These are phyloP conservation scores for Champsocephalus gunnari DNA, from an alignment of 2,797 vertebrate species.

Conservation along the genomic window DNA sequence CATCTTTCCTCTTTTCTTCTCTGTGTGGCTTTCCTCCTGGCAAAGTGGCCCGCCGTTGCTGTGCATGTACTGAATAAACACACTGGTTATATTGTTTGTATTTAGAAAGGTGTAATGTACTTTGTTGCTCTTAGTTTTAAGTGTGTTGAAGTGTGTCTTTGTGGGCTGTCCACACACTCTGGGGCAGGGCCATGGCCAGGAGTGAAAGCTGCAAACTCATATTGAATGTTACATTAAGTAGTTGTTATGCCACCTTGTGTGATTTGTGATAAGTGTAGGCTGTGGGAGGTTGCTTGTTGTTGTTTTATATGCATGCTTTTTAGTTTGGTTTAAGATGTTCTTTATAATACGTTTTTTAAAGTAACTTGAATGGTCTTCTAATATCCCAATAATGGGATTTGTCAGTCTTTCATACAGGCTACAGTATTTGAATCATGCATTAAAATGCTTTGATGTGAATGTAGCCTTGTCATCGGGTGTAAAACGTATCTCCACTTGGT, in stretches of 20 bases:
- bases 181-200: neutral
- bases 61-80: no score
- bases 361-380: neutral
- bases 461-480: neutral
- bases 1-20: neutral
- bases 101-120: neutral
- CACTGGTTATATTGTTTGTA: neutral
- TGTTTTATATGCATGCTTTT: neutral
- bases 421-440: neutral
- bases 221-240: neutral
- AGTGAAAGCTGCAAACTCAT: neutral
- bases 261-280: neutral
- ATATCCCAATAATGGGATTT: no score
- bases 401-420: neutral
- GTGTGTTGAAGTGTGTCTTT: neutral
- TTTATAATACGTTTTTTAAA: neutral
- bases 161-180: neutral
- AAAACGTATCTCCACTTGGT: neutral
- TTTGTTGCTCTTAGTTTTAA: neutral
- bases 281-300: neutral
- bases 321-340: neutral
- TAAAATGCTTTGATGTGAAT: neutral
- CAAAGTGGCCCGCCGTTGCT: neutral
- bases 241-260: neutral
- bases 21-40: neutral